These are phyloP conservation scores for Cecropterus lyciades DNA, from an alignment of 1,140 invertebrate species.

Conservation along the genomic window DNA sequence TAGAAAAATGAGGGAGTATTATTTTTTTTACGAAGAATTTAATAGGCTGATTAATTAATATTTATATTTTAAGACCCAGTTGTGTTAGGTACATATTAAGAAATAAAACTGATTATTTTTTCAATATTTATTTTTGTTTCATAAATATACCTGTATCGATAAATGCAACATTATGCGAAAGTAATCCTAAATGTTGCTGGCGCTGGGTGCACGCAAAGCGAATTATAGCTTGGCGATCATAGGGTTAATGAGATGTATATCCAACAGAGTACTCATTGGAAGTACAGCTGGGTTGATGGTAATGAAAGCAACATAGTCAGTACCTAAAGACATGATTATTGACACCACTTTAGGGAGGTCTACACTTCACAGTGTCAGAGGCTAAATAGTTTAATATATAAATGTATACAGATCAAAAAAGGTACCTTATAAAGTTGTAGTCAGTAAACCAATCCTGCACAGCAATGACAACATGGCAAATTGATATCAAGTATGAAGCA, in stretches of 20 bases:
- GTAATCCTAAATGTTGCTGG: not conserved
- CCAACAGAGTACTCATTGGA: too few species aligned
- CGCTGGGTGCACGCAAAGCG: not conserved
- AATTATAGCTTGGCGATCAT: not conserved
- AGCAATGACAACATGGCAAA: slow-evolving; percentile 95
- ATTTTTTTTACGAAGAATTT: slow-evolving; percentile 2
- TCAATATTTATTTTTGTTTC: not conserved
- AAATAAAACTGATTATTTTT: slow-evolving; percentile 2
- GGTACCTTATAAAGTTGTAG: slow-evolving; percentile 84
- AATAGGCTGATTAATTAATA: not conserved
- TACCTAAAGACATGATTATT: too few species aligned
- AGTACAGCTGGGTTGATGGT: too few species aligned
- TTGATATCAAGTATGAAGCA: slow-evolving; percentile 92
- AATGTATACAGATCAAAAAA: too few species aligned
- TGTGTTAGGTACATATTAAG: not conserved
- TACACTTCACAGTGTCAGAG: too few species aligned
- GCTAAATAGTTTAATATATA: too few species aligned
- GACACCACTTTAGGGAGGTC: too few species aligned
- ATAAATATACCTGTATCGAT: slow-evolving; percentile 1
- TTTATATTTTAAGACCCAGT: not conserved
- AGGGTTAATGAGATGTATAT: not conserved
- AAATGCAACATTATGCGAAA: not conserved
- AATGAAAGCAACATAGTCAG: too few species aligned
- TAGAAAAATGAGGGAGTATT: slow-evolving; percentile 1
- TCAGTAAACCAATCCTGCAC: slow-evolving; percentile 95